Conservation (phyloP, 2,888 invertebrate species). For the Notodonta dromedarius region DNA sequence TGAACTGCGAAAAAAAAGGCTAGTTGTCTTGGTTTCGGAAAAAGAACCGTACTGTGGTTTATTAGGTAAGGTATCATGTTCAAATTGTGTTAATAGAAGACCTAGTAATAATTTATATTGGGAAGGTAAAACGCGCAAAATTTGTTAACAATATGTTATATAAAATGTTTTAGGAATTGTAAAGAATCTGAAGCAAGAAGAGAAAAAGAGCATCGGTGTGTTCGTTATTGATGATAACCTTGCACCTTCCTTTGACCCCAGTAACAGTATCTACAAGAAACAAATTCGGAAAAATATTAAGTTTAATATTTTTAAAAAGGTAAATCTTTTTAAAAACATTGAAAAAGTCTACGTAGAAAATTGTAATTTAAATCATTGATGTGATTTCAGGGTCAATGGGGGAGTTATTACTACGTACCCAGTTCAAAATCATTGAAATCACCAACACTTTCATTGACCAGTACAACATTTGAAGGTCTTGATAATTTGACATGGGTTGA, state of each 20-base stretch:
- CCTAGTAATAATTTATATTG: neutral
- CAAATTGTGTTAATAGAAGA: neutral
- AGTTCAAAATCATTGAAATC: slow-evolving; percentile 27
- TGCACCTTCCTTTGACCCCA: slow-evolving; percentile 78
- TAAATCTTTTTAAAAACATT: slow-evolving; percentile 17
- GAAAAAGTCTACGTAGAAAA: neutral
- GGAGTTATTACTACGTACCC: slow-evolving; percentile 50
- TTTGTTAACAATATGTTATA: too few relatives aligned
- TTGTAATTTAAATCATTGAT: neutral
- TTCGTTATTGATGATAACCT: slow-evolving; percentile 74
- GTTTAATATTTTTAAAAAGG: slow-evolving; percentile 84
- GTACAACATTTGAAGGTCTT: slow-evolving; percentile 86
- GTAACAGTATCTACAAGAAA: slow-evolving; percentile 70
- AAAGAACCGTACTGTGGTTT: slow-evolving; percentile 55
- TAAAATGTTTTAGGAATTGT: slow-evolving; percentile 82
- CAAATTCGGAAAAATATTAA: slow-evolving; percentile 86
- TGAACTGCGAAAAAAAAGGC: slow-evolving; percentile 49
- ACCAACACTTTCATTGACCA: slow-evolving; percentile 86
- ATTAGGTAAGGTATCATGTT: slow-evolving; percentile 42
- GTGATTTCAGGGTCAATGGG: slow-evolving; percentile 60
- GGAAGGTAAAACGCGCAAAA: too few relatives aligned
- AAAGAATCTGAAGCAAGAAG: slow-evolving; percentile 87
- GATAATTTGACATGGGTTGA: slow-evolving; percentile 89
- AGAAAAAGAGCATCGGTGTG: slow-evolving; percentile 69
- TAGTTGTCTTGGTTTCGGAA: slow-evolving; percentile 56